phyloP scores from a whole-genome alignment of 2,113 vertebrate genomes.

The Panthera uncia region DNA sequence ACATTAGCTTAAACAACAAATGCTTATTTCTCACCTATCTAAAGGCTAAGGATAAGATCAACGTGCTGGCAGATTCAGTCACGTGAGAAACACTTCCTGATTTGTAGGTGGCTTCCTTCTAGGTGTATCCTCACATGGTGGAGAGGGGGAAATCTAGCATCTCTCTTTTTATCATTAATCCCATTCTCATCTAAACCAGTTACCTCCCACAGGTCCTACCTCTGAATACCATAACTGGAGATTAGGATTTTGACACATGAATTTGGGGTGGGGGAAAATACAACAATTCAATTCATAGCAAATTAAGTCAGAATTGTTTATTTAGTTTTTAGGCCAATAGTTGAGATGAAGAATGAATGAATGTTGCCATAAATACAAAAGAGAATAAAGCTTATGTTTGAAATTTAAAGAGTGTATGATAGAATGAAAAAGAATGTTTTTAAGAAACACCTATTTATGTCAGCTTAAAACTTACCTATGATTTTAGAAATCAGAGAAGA shows the following conservation, averaged over 20 bases:
- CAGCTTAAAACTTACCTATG: background rate
- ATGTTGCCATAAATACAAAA: background rate
- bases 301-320: background rate
- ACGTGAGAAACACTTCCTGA: background rate
- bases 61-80: background rate
- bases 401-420: background rate
- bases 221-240: background rate
- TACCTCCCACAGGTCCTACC: background rate
- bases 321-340: background rate
- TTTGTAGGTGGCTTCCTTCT: background rate
- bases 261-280: background rate
- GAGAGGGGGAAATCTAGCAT: background rate
- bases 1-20: background rate
- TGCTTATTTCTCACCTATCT: background rate
- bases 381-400: background rate
- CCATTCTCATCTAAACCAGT: background rate
- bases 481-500: slow-evolving; percentile 24
- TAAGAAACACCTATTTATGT: background rate
- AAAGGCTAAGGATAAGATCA: background rate
- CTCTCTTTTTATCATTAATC: background rate
- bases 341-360: background rate
- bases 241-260: background rate
- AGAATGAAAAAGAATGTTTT: background rate
- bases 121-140: background rate
- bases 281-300: background rate